phyloP scores from a whole-genome alignment of 2,888 invertebrate species.

The Stenodema calcarata region DNA sequence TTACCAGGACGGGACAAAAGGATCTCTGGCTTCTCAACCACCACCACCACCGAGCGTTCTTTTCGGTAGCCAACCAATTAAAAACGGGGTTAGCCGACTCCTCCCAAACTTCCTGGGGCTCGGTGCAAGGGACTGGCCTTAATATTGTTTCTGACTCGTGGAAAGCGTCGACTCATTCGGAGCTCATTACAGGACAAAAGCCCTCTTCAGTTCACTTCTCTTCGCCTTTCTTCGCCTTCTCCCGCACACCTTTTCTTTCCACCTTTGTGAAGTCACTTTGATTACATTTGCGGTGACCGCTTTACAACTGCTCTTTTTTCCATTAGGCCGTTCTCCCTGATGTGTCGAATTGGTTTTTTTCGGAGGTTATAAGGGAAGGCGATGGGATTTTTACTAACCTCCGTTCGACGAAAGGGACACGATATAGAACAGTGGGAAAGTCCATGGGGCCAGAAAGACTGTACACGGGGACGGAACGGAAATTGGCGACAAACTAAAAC shows the following conservation, averaged over 20 bases:
- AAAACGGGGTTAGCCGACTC: neutral
- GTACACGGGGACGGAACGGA: neutral
- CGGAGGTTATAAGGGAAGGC: neutral
- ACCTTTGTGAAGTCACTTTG: slow-evolving; percentile 38
- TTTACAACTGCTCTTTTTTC: slow-evolving; percentile 44
- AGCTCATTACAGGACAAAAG: slow-evolving; percentile 49
- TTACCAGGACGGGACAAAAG: slow-evolving; percentile 18
- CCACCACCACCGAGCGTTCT: neutral
- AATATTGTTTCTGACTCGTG: slow-evolving; percentile 49
- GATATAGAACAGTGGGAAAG: neutral
- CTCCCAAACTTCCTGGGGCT: neutral
- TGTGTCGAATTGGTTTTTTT: slow-evolving; percentile 41
- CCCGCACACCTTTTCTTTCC: slow-evolving; percentile 25
- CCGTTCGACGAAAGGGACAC: neutral
- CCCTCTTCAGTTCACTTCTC: slow-evolving; percentile 14
- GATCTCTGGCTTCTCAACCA: neutral
- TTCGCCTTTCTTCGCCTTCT: neutral
- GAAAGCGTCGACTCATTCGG: slow-evolving; percentile 50
- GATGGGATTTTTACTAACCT: neutral
- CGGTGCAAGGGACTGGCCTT: neutral
- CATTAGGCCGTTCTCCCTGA: slow-evolving; percentile 24
- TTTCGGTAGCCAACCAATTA: slow-evolving; percentile 47
- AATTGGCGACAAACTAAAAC: neutral
- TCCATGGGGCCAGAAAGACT: neutral
- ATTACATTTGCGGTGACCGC: slow-evolving; percentile 47